Evolutionary conservation across 2,797 vertebrate genomes (phyloP).

Genomic region (Rhinoraja longicauda): DNA sequence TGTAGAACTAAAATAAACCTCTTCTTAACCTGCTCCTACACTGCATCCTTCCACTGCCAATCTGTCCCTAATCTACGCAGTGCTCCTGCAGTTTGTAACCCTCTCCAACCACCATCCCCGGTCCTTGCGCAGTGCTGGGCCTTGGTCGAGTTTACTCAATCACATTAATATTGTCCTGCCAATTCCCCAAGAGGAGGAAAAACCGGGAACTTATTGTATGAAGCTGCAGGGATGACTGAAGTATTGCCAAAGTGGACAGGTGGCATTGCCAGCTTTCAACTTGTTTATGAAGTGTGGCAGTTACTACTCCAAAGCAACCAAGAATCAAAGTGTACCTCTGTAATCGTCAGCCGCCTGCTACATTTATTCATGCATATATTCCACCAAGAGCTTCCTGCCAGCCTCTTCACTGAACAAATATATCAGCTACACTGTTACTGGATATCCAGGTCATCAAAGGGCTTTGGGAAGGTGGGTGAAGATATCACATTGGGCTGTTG

Average conservation of each 20-base stretch:
- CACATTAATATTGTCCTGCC: background rate
- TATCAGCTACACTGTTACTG: background rate
- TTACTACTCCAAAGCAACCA: background rate
- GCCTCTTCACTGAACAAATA: background rate
- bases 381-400: background rate
- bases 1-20: too few relatives aligned
- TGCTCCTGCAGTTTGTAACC: too few relatives aligned
- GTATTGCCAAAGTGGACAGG: constrained; percentile 1
- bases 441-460: background rate
- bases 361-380: background rate
- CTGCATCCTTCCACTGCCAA: too few relatives aligned
- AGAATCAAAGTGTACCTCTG: background rate
- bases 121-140: background rate
- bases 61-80: too few relatives aligned
- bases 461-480: background rate
- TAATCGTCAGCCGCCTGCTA: background rate
- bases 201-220: background rate
- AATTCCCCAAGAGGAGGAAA: background rate
- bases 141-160: background rate
- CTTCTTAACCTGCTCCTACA: too few relatives aligned
- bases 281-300: background rate
- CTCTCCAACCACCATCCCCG: too few relatives aligned
- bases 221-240: background rate
- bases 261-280: background rate
- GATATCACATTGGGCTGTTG: background rate